Evolutionary conservation across 2,888 invertebrate species (phyloP), one percentile per base, ranked within the genome.

Genomic region (Caenorhabditis sp.): DNA sequence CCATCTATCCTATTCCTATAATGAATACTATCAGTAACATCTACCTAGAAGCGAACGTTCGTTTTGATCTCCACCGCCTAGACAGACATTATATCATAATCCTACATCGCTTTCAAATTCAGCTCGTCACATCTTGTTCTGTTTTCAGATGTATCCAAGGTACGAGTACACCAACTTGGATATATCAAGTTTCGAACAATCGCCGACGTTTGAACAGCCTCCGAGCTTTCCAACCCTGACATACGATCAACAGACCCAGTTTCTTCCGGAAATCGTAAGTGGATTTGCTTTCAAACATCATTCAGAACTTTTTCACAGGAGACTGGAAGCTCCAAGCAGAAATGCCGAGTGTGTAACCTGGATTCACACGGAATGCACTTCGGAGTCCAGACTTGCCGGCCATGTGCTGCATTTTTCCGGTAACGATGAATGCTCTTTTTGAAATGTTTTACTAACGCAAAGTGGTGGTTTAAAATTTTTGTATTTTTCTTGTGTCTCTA

Each of bases 361-460:
- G 64, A 64, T 8, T 61, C 80, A 1, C 74, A 80, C 32, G 80
- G 80, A 68, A 69, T 70, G 65, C 80, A 80, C 40, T 80, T 80
- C n/a, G 80, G 80, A 15, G 80, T 74, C 9, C 50, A 53, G 35
- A 58, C 80, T 0, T 80, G 80, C 53, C 74, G 80, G 0, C 74
- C 80, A 18, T 80, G 80, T 37, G 80, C 80, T 9, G 80, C 80
- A 0, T 80, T 80, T 53, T 80, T 74, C 28, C 62, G 68, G 68
- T 77, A 69, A 76, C 65, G 50, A n/a, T 74, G 26, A 15, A 58
- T 58, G 74, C 60, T n/a, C 9, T 32, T 32, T 9, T 32, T 32
- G 9, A 32, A 32, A 32, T 6, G n/a, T 58, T 56, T 64, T 24
- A 28, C 58, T 58, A 37, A 47, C 47, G 4, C 47, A 20, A 4